phyloP scores from a whole-genome alignment of 2,113 vertebrate species.

The Aramus guarauna region DNA sequence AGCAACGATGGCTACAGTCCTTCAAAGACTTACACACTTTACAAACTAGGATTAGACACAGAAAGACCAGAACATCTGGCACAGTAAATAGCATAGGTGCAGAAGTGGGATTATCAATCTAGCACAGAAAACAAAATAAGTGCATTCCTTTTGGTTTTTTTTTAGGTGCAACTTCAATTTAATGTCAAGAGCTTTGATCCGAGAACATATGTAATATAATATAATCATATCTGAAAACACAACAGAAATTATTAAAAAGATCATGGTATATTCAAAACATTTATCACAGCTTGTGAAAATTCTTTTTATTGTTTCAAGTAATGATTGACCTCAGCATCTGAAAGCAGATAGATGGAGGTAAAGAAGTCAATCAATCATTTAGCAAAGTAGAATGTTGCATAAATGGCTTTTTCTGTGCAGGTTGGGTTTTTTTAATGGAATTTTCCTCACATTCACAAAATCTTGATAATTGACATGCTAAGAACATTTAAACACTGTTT shows the following conservation, averaged over 20 bases:
- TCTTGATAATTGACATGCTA: neutral
- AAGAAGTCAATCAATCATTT: neutral
- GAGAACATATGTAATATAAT: neutral
- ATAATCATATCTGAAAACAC: neutral
- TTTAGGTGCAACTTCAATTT: neutral
- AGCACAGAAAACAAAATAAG: neutral
- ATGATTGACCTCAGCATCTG: neutral
- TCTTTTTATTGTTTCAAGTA: neutral
- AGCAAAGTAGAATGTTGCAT: neutral
- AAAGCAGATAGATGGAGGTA: neutral
- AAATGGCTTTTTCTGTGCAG: neutral
- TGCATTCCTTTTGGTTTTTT: neutral
- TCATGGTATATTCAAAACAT: neutral
- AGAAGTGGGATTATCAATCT: neutral
- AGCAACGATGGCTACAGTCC: neutral
- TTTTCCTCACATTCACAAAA: neutral
- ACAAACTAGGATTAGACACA: neutral
- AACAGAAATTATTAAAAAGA: neutral
- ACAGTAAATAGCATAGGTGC: neutral
- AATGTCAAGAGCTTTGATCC: neutral
- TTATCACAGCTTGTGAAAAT: neutral
- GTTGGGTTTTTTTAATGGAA: neutral
- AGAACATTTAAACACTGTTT: neutral
- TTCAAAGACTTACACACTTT: neutral
- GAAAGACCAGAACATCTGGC: neutral